Base-by-base conservation (phyloP, 2,797 vertebrate species). In the Alectoris magna region DNA sequence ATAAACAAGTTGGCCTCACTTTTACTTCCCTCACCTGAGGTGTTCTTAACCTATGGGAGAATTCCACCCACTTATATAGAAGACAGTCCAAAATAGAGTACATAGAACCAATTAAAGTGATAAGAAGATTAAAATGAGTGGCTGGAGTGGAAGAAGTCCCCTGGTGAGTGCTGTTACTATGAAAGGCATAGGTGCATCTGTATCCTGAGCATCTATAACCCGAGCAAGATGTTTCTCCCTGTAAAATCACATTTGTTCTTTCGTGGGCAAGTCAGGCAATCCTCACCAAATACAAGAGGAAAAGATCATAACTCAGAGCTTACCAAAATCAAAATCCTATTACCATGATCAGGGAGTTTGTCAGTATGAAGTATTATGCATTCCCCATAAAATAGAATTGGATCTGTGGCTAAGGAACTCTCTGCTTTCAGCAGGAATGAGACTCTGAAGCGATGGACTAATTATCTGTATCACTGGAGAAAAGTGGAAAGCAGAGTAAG, bases 91-190 rank as follows among this genome's bases (percentile, higher is more conserved):
- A 91, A 68, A 82, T 27, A 1, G 56, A 19, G 3, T 29, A 14
- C 4, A 14, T 18, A 22, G 19, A 14, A 19, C 41, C 60, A 71
- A 4, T 8, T 38, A 26, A 15, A 53, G 12, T 81, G 29, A 3
- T 27, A 71, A 26, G 22, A 74, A 71, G 5, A 11, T 14, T 80
- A 59, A 11, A 51, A 3, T 39, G 22, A 69, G 14, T 14, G 22
- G 11, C 4, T 58, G 84, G 84, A 39, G 19, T 15, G 29, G 14
- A 55, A 66, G 39, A 67, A 55, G 21, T 18, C 34, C 34, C 24
- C 55, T 60, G 18, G 4, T 14, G 26, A 14, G 17, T 0, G 0
- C 8, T 39, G 24, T 39, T 70, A 6, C 8, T 4, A 9, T 41
- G 8, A 24, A 44, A 51, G 23, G 58, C 5, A 10, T 10, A 22